These are phyloP conservation scores for Pteropus rufus DNA, from an alignment of 2,797 vertebrate species.

Conservation along the genomic window DNA sequence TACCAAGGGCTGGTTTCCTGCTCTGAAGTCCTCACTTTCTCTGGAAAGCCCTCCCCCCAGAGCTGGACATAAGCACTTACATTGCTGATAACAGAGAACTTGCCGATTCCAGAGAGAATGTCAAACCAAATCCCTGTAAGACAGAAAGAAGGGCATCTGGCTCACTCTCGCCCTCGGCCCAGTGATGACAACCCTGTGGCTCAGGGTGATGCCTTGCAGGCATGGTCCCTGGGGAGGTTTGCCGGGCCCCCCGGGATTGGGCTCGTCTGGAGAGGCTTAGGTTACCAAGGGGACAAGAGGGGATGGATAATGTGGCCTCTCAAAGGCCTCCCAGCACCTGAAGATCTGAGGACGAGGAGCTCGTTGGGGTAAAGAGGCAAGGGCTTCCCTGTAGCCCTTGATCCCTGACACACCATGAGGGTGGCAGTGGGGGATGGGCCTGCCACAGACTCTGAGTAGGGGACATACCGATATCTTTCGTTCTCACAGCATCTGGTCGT, in stretches of 20 bases:
- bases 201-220: not conserved
- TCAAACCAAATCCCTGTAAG: slow-evolving; percentile 95
- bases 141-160: not conserved
- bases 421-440: fast-evolving
- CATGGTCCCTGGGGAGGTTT: not conserved
- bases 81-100: slow-evolving; percentile 99
- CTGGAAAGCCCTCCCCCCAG: not conserved
- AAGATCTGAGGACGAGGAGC: not conserved
- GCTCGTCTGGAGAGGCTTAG: not conserved
- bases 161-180: not conserved
- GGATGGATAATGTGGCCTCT: not conserved
- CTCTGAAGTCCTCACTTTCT: not conserved
- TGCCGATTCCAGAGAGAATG: slow-evolving; percentile 96
- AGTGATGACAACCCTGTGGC: not conserved
- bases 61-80: slow-evolving; percentile 86
- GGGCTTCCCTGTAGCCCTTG: not conserved
- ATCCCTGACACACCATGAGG: not conserved
- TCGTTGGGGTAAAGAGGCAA: not conserved
- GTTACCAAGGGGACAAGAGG: not conserved
- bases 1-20: not conserved
- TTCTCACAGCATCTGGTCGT: slow-evolving; percentile 92
- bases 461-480: slow-evolving; percentile 93
- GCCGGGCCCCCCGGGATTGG: not conserved
- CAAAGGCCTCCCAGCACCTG: not conserved
- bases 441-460: fast-evolving